Conservation (phyloP, 2,888 invertebrate genomes). For the Odontomyia ornata region DNA sequence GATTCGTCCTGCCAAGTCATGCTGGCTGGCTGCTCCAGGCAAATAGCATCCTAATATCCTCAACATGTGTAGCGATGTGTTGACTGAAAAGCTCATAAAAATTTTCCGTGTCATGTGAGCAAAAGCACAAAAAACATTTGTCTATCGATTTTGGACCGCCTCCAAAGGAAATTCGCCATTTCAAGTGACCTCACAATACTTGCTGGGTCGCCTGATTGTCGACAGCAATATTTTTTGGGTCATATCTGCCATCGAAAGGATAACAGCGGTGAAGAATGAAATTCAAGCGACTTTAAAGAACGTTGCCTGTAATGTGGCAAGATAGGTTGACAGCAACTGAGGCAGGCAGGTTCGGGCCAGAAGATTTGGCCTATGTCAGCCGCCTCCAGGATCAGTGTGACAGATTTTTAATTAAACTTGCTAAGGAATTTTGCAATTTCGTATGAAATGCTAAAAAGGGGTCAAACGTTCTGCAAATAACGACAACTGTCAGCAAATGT, state of each 20-base stretch:
- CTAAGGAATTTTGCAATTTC: constrained; percentile 28
- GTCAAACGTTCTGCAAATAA: neutral
- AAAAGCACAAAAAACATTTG: constrained; percentile 28
- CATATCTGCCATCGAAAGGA: neutral
- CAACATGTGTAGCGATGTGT: neutral
- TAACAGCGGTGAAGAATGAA: neutral
- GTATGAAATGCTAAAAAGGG: neutral
- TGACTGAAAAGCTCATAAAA: constrained; percentile 4
- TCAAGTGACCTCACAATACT: neutral
- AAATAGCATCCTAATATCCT: no score
- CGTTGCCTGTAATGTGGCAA: no score
- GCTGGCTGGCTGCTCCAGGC: no score
- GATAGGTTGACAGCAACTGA: neutral
- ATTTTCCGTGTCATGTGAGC: constrained; percentile 33
- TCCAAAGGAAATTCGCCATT: constrained; percentile 32
- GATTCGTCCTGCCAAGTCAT: no score
- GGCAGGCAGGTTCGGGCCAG: neutral
- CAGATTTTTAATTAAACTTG: constrained; percentile 42
- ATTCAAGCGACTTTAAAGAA: no score
- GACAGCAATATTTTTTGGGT: constrained; percentile 1
- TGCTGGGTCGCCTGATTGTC: neutral
- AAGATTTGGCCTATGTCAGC: neutral
- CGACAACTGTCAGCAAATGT: no score
- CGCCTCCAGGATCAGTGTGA: constrained; percentile 11
- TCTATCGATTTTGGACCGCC: constrained; percentile 37